These are phyloP conservation scores for Penaeus indicus DNA, from an alignment of 1,140 invertebrate species.

Conservation along the genomic window DNA sequence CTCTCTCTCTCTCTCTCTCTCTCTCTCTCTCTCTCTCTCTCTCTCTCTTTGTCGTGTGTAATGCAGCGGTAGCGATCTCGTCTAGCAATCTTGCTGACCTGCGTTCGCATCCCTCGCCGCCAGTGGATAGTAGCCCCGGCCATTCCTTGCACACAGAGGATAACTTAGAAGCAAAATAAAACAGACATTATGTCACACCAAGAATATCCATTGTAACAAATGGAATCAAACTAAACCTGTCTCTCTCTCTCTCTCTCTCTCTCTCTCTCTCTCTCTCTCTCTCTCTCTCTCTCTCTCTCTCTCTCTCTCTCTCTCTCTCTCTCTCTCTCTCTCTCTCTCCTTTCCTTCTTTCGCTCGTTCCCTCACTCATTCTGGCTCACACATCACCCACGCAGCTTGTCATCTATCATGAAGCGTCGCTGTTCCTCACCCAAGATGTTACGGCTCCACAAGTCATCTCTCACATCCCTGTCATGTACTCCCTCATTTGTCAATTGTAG, in stretches of 20 bases:
- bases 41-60: neutral
- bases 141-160: no score
- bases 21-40: neutral
- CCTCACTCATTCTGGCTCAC: neutral
- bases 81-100: no score
- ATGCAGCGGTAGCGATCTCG: no score
- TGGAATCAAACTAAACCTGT: neutral
- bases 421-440: constrained; percentile 15
- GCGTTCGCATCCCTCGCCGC: no score
- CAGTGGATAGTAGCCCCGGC: no score
- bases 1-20: neutral
- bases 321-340: neutral
- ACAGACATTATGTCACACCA: no score
- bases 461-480: constrained; percentile 12
- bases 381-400: neutral
- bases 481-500: constrained; percentile 21
- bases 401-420: neutral
- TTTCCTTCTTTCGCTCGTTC: neutral
- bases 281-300: neutral
- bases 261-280: neutral
- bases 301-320: neutral
- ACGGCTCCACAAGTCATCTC: constrained; percentile 23
- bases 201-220: no score
- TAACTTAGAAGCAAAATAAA: no score
- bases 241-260: neutral